Percentiles rank a stretch among this genome's conserved stretches.
Conservation (phyloP, 2,113 vertebrate species). For the Meriones unguiculatus region DNA sequence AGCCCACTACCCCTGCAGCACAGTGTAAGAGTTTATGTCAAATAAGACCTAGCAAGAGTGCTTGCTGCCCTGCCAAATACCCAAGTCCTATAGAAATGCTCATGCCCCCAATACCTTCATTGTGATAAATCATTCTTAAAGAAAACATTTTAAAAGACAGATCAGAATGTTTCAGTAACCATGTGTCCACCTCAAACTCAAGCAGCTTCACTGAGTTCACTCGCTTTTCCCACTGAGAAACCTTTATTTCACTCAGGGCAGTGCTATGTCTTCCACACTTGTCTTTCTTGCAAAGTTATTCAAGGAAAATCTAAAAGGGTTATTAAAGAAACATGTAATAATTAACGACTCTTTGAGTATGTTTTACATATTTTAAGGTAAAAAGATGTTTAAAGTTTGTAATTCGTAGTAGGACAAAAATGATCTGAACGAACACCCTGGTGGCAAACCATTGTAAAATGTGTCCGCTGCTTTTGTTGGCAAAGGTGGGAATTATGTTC, state of each 20-base stretch:
- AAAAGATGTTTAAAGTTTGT: conserved; percentile 70
- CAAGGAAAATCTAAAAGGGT: conserved; percentile 64
- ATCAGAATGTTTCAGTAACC: conserved; percentile 64
- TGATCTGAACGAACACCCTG: conserved; percentile 72
- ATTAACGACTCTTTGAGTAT: conserved; percentile 54
- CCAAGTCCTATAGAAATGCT: conserved; percentile 72
- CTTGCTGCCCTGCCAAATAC: conserved; percentile 60
- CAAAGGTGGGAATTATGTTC: conserved; percentile 73
- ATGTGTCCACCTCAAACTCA: conserved; percentile 73
- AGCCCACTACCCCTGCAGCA: conserved; percentile 60
- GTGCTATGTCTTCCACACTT: conserved; percentile 48
- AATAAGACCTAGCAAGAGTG: not conserved
- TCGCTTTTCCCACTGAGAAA: conserved; percentile 51
- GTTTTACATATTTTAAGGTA: conserved; percentile 65
- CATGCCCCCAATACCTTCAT: conserved; percentile 35
- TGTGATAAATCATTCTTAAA: conserved; percentile 63
- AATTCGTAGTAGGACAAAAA: conserved; percentile 72
- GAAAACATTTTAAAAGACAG: conserved; percentile 60
- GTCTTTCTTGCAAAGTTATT: conserved; percentile 71
- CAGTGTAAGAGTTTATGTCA: conserved; percentile 48
- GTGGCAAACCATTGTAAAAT: conserved; percentile 75
- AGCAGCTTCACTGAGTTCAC: conserved; percentile 14
- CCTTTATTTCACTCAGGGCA: conserved; percentile 59
- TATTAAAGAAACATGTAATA: conserved; percentile 64
- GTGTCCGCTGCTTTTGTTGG: conserved; percentile 69